Evolutionary conservation across 2,888 invertebrate species (phyloP).

Genomic region (Epirrhoe alternata): DNA sequence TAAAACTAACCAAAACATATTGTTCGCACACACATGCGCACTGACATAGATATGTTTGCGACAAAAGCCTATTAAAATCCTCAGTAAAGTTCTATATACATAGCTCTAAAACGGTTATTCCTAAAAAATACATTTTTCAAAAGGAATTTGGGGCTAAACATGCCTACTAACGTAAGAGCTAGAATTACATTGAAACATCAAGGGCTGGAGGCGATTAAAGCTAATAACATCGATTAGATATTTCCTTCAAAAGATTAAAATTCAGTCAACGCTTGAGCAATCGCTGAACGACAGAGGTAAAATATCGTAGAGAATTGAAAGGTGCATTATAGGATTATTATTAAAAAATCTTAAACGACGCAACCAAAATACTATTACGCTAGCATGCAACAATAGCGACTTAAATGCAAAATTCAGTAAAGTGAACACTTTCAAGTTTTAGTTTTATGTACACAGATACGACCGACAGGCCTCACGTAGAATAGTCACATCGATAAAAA

Average conservation of each 20-base stretch:
- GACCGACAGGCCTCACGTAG: slow-evolving; percentile 60
- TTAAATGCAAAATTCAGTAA: slow-evolving; percentile 81
- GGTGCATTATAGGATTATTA: slow-evolving; percentile 36
- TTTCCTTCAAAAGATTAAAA: slow-evolving; percentile 53
- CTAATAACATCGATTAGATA: slow-evolving; percentile 48
- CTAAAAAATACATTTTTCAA: slow-evolving; percentile 62
- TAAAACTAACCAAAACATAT: slow-evolving; percentile 42
- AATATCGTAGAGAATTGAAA: slow-evolving; percentile 45
- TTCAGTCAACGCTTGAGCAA: slow-evolving; percentile 79
- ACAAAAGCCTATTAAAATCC: slow-evolving; percentile 76
- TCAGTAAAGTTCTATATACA: slow-evolving; percentile 66
- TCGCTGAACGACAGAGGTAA: slow-evolving; percentile 63
- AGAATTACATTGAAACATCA: slow-evolving; percentile 44
- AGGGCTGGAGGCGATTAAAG: slow-evolving; percentile 48
- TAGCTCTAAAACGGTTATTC: slow-evolving; percentile 57
- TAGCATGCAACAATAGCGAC: slow-evolving; percentile 79
- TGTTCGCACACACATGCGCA: slow-evolving; percentile 65
- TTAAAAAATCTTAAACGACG: slow-evolving; percentile 50
- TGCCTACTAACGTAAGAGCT: slow-evolving; percentile 59
- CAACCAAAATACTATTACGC: slow-evolving; percentile 56
- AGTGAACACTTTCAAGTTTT: slow-evolving; percentile 81
- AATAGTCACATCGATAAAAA: slow-evolving; percentile 59
- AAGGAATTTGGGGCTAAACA: slow-evolving; percentile 68
- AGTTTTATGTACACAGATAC: slow-evolving; percentile 76
- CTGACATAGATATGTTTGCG: slow-evolving; percentile 80